A percentile compares a stretch with the other conserved stretches of the same genome.
Evolutionary conservation across 2,113 vertebrate species (phyloP).

Genomic region (Pollachius pollachius): DNA sequence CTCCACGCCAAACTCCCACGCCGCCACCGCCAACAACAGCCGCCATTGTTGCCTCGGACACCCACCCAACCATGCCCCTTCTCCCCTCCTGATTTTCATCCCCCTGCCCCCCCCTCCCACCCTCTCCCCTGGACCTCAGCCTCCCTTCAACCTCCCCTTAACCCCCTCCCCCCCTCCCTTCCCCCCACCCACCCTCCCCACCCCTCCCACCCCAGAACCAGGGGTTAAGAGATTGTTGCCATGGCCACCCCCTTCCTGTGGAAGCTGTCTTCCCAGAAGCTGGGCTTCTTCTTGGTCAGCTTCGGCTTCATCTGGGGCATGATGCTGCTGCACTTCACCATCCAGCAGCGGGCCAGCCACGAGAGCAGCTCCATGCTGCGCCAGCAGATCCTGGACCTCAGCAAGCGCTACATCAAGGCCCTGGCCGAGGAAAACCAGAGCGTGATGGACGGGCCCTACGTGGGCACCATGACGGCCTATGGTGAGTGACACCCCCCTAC

Average conservation of each 20-base stretch:
- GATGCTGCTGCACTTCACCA: conserved; percentile 99
- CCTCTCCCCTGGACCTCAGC: conserved; percentile 15
- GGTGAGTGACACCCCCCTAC: conserved; percentile 74
- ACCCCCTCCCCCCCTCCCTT: background rate
- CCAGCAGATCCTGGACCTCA: conserved; percentile 97
- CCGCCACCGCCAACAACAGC: background rate
- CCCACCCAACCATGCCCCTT: conserved; percentile 68
- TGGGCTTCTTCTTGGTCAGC: conserved; percentile 96
- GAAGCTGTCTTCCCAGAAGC: conserved; percentile 98
- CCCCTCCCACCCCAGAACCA: background rate
- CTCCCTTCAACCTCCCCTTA: background rate
- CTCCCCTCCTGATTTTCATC: conserved; percentile 50
- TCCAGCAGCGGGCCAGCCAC: conserved; percentile 92
- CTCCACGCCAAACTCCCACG: background rate
- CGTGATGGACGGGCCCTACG: conserved; percentile 95
- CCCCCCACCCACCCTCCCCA: background rate
- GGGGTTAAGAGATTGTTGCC: conserved; percentile 37
- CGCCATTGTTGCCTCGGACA: conserved; percentile 7
- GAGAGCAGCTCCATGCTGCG: conserved; percentile 92
- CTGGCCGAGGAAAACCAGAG: conserved; percentile 96
- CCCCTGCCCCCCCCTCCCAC: background rate
- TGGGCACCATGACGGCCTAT: conserved; percentile 96
- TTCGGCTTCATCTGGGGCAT: conserved; percentile 99
- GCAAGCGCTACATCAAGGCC: conserved; percentile 97
- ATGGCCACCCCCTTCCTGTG: conserved; percentile 90